Evolutionary conservation across 53 echinoderm and acorn worm species (phyloP), one percentile per base, ranked within the genome.

Genomic region (Astropecten irregularis): DNA sequence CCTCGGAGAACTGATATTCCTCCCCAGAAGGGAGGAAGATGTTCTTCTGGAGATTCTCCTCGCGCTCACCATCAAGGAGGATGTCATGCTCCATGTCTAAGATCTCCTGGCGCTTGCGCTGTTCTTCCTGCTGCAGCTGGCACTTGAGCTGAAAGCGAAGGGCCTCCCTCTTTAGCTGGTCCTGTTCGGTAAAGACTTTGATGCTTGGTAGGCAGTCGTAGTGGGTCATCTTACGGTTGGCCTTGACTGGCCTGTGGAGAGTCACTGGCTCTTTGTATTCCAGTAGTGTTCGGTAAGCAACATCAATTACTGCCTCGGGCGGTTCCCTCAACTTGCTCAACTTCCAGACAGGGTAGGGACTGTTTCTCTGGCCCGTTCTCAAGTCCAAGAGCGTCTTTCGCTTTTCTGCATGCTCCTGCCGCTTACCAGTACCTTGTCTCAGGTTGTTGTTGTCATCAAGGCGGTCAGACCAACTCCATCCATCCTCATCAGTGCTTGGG

Each of bases 191-290:
- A 46, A 61, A 77, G 25, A 92, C 87, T n/a, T 76, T 83, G 15
- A 82, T 74, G 30, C 89, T 83, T 23, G 92, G 92, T 3, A 92
- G 66, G 50, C 52, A 92, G 71, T 92, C 92, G 13, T 92, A 92
- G 58, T 87, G 83, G 14, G 44, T 51, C 36, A 92, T 82, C 4
- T 58, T 55, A 14, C 86, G 86, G 36, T 76, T 52, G 21, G 86
- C 71, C 27, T 83, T 83, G 13, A 86, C 51, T 22, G 48, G 69
- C 31, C 77, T 47, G 34, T 68, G 86, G 27, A 49, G 57, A 19
- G 85, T 63, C 32, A 92, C 39, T 3, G 92, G 92, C 27, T 68
- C 63, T 14, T 59, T 82, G 56, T 92, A 86, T 42, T 79, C 72
- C 0, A 62, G 82, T 2, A 92, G 63, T 1, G 83, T 81, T 32